Conservation (phyloP, 2,113 vertebrate species). For the Thunnus maccoyii region DNA sequence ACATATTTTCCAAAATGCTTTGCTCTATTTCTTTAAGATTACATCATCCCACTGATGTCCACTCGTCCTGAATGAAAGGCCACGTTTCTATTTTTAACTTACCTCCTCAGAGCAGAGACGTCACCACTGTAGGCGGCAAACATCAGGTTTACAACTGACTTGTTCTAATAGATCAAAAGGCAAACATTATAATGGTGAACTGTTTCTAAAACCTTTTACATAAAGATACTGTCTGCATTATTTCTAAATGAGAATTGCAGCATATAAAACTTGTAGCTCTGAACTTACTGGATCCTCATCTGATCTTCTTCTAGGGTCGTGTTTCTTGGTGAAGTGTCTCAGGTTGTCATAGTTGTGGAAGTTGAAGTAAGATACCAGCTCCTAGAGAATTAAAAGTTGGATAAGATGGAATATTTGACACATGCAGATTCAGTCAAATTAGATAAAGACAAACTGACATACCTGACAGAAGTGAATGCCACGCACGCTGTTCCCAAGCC, state of each 20-base stretch:
- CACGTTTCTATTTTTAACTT: slow-evolving; percentile 13
- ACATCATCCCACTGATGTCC: neutral
- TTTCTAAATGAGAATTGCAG: neutral
- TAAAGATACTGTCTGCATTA: neutral
- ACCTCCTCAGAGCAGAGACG: slow-evolving; percentile 90
- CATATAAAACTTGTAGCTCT: neutral
- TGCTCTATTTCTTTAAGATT: neutral
- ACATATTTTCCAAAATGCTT: neutral
- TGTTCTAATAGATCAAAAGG: slow-evolving; percentile 82
- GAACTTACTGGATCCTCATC: slow-evolving; percentile 88
- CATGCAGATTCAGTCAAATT: neutral
- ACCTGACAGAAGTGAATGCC: slow-evolving; percentile 93
- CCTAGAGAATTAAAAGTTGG: slow-evolving; percentile 75
- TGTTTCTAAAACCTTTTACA: neutral
- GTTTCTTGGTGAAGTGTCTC: slow-evolving; percentile 90
- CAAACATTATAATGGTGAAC: neutral
- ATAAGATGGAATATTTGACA: neutral
- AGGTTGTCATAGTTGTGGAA: slow-evolving; percentile 96
- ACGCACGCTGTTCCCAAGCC: slow-evolving; percentile 90
- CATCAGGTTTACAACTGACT: slow-evolving; percentile 91
- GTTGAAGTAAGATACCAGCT: slow-evolving; percentile 91
- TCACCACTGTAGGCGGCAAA: slow-evolving; percentile 92
- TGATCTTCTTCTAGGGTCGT: slow-evolving; percentile 89
- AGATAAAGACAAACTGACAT: neutral
- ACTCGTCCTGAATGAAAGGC: neutral